Conservation (phyloP, 1,140 invertebrate species). For the Littorina saxatilis region DNA sequence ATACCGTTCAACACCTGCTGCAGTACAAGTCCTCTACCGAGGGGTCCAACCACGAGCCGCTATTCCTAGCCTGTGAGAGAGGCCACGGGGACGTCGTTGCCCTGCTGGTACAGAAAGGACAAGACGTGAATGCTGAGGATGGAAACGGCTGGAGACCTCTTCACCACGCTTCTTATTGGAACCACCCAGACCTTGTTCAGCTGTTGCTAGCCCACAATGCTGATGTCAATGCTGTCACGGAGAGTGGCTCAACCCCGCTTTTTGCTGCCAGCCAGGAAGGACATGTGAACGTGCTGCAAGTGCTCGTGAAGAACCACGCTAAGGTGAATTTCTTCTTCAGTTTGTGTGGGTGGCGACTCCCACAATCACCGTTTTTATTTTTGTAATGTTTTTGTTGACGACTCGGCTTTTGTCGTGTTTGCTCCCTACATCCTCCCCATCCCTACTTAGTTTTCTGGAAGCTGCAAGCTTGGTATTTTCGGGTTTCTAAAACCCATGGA, state of each 20-base stretch:
- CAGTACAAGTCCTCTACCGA: neutral
- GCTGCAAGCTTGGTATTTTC: too few relatives aligned
- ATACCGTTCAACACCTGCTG: too few relatives aligned
- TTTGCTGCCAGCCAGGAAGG: conserved; percentile 73
- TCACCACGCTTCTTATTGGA: neutral
- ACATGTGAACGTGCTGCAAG: conserved; percentile 42
- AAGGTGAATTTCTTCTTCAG: too few relatives aligned
- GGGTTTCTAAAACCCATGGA: too few relatives aligned
- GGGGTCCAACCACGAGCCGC: neutral
- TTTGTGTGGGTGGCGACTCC: too few relatives aligned
- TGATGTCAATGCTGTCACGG: neutral
- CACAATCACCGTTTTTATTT: too few relatives aligned
- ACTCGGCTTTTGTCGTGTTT: too few relatives aligned
- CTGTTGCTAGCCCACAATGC: conserved; percentile 2
- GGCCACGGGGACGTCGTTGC: neutral
- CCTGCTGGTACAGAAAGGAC: neutral
- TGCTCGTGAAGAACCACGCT: conserved; percentile 76
- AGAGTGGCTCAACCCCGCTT: neutral
- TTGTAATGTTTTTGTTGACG: too few relatives aligned
- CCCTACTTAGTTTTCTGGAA: too few relatives aligned
- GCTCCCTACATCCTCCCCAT: too few relatives aligned
- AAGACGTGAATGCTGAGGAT: neutral
- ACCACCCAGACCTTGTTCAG: neutral
- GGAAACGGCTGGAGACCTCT: neutral
- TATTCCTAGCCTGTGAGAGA: neutral